Evolutionary conservation across 2,113 vertebrate genomes (phyloP), one percentile per base, ranked within the genome.

Genomic region (Leuciscus idus): DNA sequence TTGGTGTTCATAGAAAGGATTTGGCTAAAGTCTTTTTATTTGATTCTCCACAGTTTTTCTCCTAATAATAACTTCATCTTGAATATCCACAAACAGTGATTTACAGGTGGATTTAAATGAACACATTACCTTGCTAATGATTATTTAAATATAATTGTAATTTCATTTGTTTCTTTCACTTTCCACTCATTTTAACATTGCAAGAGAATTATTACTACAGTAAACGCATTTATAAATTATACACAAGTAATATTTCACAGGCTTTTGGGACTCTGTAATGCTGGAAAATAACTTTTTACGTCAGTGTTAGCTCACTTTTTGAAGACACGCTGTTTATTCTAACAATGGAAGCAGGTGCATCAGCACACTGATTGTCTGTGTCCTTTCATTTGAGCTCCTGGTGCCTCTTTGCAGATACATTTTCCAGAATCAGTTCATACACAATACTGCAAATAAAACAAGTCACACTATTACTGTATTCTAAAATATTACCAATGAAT

Each of bases 281-380:
- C 43, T 43, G n/a, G 21, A 13, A 61, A 43, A 4, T 2, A 73
- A 10, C 2, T 78, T 55, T 78, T 43, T 26, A 39, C 36, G 10
- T 79, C 77, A 59, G 23, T 39, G 19, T 61, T 57, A 4, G 30
- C 28, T 79, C 39, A 43, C 1, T 43, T 43, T 43, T 59, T 57
- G 17, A 39, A 61, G 1, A 61, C 78, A 48, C n/a, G 26, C 55
- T 61, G 76, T 79, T 62, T 39, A 61, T 64, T 57, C 39, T 91
- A 77, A 93, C 92, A 94, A 92, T 92, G 89, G 88, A 91, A 87
- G 57, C 85, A 79, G 30, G 87, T 8, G 62, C 43, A 86, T 91
- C 89, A 93, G 93, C 91, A n/a, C 86, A 91, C 89, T 88, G 75
- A 77, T 76, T 82, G 90, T 88, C 87, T 90, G 26, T 33, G 4